phyloP scores from a whole-genome alignment of 1,140 invertebrate genomes.

The Psilanteris sp. region DNA sequence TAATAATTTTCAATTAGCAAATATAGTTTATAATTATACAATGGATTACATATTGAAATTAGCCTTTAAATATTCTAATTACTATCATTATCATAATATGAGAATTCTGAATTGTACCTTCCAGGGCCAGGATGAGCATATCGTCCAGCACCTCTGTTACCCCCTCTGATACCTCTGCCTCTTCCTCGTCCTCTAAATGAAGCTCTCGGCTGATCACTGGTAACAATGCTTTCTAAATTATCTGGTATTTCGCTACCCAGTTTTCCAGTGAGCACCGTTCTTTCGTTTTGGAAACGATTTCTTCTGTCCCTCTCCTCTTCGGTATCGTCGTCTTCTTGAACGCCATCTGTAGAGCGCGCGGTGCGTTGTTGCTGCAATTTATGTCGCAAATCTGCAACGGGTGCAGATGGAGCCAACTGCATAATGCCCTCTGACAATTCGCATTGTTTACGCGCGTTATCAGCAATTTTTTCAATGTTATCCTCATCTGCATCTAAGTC shows the following conservation, averaged over 20 bases:
- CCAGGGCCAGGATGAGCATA: slow-evolving; percentile 56
- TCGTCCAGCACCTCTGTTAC: slow-evolving; percentile 66
- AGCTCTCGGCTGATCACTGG: slow-evolving; percentile 66
- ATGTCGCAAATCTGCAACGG: slow-evolving; percentile 68
- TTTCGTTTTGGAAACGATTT: slow-evolving; percentile 76
- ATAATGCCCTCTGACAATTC: slow-evolving; percentile 52
- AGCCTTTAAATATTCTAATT: too few relatives aligned
- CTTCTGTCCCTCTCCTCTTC: slow-evolving; percentile 74
- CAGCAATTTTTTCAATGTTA: slow-evolving; percentile 68
- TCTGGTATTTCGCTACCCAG: slow-evolving; percentile 75
- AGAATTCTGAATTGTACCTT: too few relatives aligned
- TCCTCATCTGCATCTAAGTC: slow-evolving; percentile 78
- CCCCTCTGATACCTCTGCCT: slow-evolving; percentile 54
- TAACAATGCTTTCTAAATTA: slow-evolving; percentile 74
- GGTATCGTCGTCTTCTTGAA: slow-evolving; percentile 73
- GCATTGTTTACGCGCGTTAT: slow-evolving; percentile 66
- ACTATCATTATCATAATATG: too few relatives aligned
- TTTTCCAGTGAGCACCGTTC: slow-evolving; percentile 71
- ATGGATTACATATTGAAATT: too few relatives aligned
- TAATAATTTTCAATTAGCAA: too few relatives aligned
- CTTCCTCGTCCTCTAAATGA: slow-evolving; percentile 45
- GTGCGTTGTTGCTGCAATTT: slow-evolving; percentile 69
- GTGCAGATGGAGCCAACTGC: slow-evolving; percentile 34
- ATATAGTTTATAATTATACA: too few relatives aligned
- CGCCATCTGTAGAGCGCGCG: slow-evolving; percentile 59